Evolutionary conservation across 2,888 invertebrate species (phyloP).

Genomic region (Rambutsinella grinnellia): DNA sequence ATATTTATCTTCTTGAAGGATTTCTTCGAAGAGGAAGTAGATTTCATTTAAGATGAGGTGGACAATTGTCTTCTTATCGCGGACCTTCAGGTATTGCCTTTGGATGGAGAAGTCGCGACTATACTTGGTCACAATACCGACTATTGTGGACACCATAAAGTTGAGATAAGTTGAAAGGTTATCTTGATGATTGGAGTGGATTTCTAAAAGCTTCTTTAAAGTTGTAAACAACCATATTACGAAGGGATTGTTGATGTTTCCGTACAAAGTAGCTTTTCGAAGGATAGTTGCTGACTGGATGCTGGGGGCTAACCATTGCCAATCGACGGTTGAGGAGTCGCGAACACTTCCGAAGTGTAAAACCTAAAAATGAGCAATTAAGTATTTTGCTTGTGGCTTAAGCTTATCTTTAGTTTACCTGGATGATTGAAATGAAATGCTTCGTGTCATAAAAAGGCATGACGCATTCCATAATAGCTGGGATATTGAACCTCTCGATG

Average conservation of each 20-base stretch:
- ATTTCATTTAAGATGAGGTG: conserved; percentile 46
- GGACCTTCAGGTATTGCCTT: conserved; percentile 8
- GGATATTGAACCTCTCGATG: conserved; percentile 89
- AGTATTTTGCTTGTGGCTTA: background rate
- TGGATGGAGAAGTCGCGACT: conserved; percentile 48
- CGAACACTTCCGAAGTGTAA: conserved; percentile 56
- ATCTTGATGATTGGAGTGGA: conserved; percentile 53
- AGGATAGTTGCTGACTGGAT: conserved; percentile 83
- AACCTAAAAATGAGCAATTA: conserved; percentile 46
- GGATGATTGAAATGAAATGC: conserved; percentile 85
- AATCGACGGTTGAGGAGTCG: conserved; percentile 72
- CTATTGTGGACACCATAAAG: conserved; percentile 63
- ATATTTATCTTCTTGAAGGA: conserved; percentile 13
- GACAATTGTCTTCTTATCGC: conserved; percentile 43
- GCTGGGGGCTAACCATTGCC: conserved; percentile 82
- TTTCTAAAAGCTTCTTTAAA: conserved; percentile 39
- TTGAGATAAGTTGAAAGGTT: conserved; percentile 58
- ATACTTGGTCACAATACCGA: conserved; percentile 62
- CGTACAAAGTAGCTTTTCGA: conserved; percentile 79
- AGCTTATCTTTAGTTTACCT: conserved; percentile 71
- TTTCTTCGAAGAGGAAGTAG: conserved; percentile 31
- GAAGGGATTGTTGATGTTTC: conserved; percentile 73
- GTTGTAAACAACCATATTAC: conserved; percentile 64
- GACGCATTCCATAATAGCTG: conserved; percentile 83
- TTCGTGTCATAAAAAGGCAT: conserved; percentile 95